Conservation (phyloP, 2,113 vertebrate species). For the Thunnus maccoyii region DNA sequence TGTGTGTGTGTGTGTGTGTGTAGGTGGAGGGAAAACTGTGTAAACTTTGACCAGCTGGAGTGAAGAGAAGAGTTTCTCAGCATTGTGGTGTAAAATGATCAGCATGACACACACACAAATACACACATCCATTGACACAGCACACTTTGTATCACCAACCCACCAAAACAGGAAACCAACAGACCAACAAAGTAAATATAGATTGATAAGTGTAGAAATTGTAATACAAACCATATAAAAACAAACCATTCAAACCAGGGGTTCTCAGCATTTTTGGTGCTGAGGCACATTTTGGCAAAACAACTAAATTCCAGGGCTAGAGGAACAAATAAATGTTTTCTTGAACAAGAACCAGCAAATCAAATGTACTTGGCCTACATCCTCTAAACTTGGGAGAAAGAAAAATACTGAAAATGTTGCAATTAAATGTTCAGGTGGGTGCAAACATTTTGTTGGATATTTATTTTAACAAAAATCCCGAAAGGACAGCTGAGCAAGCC, state of each 20-base stretch:
- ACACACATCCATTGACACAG: slow-evolving; percentile 4
- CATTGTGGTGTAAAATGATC: slow-evolving; percentile 57
- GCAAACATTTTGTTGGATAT: background rate
- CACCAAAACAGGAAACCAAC: slow-evolving; percentile 51
- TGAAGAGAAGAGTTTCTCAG: slow-evolving; percentile 45
- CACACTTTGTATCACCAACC: slow-evolving; percentile 12
- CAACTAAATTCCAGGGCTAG: slow-evolving; percentile 4
- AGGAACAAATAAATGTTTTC: slow-evolving; percentile 32
- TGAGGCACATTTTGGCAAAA: slow-evolving; percentile 20
- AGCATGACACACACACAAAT: slow-evolving; percentile 28
- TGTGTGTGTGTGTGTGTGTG: slow-evolving; percentile 23
- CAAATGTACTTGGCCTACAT: slow-evolving; percentile 9
- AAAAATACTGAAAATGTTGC: slow-evolving; percentile 6
- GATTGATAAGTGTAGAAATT: slow-evolving; percentile 44
- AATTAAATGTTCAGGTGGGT: slow-evolving; percentile 22
- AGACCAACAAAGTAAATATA: slow-evolving; percentile 41
- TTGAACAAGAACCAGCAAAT: slow-evolving; percentile 16
- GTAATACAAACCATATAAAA: slow-evolving; percentile 18
- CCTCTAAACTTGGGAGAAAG: slow-evolving; percentile 1
- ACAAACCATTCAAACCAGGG: slow-evolving; percentile 21
- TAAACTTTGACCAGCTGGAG: slow-evolving; percentile 73
- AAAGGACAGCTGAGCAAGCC: slow-evolving; percentile 7
- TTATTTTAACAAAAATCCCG: slow-evolving; percentile 37
- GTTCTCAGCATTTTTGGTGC: slow-evolving; percentile 3
- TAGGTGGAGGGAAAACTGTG: slow-evolving; percentile 42